These are phyloP conservation scores for Erebia aethiops DNA, from an alignment of 2,888 invertebrate species.

Conservation along the genomic window DNA sequence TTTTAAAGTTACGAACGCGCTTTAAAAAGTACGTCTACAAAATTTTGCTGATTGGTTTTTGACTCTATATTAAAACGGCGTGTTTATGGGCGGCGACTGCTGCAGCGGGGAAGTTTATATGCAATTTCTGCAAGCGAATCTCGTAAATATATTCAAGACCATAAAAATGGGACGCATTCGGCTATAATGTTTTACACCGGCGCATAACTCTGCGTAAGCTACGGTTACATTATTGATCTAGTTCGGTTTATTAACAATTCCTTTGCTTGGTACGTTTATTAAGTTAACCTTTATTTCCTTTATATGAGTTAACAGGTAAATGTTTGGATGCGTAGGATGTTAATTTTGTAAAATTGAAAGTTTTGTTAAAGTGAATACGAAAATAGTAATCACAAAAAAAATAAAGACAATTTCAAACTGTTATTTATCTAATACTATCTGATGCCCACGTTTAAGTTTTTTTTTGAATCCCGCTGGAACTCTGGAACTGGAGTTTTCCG, in stretches of 20 bases:
- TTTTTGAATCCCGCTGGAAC: too few relatives aligned
- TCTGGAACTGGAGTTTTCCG: too few relatives aligned
- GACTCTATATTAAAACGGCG: slow-evolving; percentile 12
- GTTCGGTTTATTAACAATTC: not conserved
- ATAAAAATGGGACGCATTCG: slow-evolving; percentile 72
- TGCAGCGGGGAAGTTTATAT: slow-evolving; percentile 64
- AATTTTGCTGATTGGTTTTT: not conserved
- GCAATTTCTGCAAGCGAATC: slow-evolving; percentile 68
- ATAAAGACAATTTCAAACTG: too few relatives aligned
- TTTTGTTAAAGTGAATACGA: too few relatives aligned
- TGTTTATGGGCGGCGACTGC: not conserved
- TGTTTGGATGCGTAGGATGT: not conserved
- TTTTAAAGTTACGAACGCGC: not conserved
- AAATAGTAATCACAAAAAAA: too few relatives aligned
- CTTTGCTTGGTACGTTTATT: too few relatives aligned
- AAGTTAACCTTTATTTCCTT: too few relatives aligned
- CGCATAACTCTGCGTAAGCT: slow-evolving; percentile 28
- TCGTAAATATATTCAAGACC: slow-evolving; percentile 73
- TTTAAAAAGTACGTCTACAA: not conserved
- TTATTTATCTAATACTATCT: too few relatives aligned
- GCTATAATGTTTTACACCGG: slow-evolving; percentile 50
- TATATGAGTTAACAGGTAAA: not conserved
- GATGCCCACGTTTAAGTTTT: too few relatives aligned
- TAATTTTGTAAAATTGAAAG: not conserved
- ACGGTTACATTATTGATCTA: slow-evolving; percentile 17